These are phyloP conservation scores for Busseola fusca DNA, from an alignment of 2,888 invertebrate genomes.

Conservation along the genomic window DNA sequence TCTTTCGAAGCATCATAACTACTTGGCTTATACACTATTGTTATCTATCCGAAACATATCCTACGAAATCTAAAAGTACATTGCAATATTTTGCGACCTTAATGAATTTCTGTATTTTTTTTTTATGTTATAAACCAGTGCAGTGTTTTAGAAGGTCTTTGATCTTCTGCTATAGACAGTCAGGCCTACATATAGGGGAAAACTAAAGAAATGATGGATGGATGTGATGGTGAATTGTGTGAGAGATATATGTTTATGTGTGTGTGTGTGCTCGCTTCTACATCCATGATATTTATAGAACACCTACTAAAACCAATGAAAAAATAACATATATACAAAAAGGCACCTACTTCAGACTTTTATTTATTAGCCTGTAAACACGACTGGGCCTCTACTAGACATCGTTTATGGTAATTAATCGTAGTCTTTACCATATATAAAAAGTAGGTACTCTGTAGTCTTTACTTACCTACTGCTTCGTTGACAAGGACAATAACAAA, in stretches of 20 bases:
- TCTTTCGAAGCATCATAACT: no score
- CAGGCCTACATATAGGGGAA: not conserved
- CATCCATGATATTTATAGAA: not conserved
- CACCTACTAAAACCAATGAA: not conserved
- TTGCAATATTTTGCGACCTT: no score
- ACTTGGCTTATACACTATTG: no score
- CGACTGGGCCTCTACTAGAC: not conserved
- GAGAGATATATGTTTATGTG: not conserved
- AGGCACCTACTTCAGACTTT: not conserved
- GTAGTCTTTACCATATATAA: slow-evolving; percentile 1
- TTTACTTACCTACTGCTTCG: slow-evolving; percentile 14
- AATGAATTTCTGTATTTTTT: no score
- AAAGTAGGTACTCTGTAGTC: not conserved
- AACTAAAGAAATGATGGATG: not conserved
- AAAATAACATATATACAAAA: not conserved
- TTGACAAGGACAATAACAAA: slow-evolving; percentile 38
- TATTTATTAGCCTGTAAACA: slow-evolving; percentile 8
- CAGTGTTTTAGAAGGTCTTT: no score
- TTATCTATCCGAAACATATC: no score
- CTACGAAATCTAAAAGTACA: no score
- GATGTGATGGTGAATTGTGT: no score
- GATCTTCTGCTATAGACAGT: no score
- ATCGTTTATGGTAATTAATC: slow-evolving; percentile 9
- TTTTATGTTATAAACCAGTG: no score
- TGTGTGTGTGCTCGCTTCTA: not conserved